Base-by-base conservation (phyloP, 2,113 vertebrate species). In the Drymodes brunneopygia region DNA sequence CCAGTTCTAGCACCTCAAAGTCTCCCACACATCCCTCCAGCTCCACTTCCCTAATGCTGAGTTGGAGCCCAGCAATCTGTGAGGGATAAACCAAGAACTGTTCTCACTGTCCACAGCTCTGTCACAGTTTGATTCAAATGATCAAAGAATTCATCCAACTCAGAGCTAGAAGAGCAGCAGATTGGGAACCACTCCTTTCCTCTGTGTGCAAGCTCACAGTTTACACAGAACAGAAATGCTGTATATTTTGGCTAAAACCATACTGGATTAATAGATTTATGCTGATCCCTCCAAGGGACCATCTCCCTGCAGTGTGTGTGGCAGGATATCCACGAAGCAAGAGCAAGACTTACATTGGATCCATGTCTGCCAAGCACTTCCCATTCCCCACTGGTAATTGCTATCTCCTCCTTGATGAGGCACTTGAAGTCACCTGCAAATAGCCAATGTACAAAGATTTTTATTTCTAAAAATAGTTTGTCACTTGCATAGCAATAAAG, bases 351-450 rank as follows among this genome's bases (percentile, higher is more conserved):
- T 97, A 98, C 98, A 3, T 98, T 98, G 69, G 98, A 98, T 65
- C 98, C 98, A 14, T 98, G 98, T 79, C 98, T 97, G 88, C 98
- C 98, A 79, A 98, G 98, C 54, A 98, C 98, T 95, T 98, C 98
- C 98, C 98, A 98, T 54, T 98, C 98, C 62, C 98, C 98, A 61
- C 95, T 98, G 92, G 98, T 98, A 91, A 98, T 87, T 3, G 98
- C 95, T 81, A 96, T 75, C 87, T 98, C 98, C 82, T 98, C 98
- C 97, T 98, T 98, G 94, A 98, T 81, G 62, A 97, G 98, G 62
- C 98, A 98, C 88, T 98, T 97, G 97, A 98, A 98, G 84, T 98
- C 98, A 96, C 97, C 98, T 98, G 81, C 61, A 96, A 90, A 92
- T 6, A 95, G 35, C 36, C 70, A 78, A 38, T 15, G 21, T 1